Base-by-base conservation (phyloP, 2,113 vertebrate genomes). In the Calcarius ornatus region DNA sequence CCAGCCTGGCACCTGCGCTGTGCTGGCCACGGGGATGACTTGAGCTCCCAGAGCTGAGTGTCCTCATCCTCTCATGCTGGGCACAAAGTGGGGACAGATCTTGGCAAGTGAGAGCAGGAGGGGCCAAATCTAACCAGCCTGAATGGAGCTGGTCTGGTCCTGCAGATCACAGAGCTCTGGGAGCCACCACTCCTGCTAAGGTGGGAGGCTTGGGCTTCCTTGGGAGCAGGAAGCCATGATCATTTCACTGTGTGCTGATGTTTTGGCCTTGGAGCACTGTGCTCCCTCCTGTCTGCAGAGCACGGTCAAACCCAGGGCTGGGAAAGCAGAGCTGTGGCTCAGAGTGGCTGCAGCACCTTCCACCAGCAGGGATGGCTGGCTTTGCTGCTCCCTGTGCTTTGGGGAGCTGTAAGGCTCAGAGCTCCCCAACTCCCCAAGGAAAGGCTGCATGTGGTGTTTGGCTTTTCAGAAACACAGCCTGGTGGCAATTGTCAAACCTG, bases 31-130 rank as follows among this genome's bases (percentile, higher is more conserved):
- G 0, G 31, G 19, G 24, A 11, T 43, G 25, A 18, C 25, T 35
- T 2, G 31, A 65, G 48, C 7, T 35, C 38, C 33, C 48, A 43
- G 15, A 24, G 60, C 31, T 28, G 37, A 1, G 6, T 9, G 48
- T 53, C 60, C 38, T 53, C 0, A 0, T 30, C 38, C 25, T 30
- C 31, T 24, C 0, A 0, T 54, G 31, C 38, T 54, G 38, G 30
- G 31, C 31, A 42, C 37, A 35, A 42, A 63, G 30, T 21, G 30
- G 38, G 43, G 76, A 65, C 48, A 65, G 33, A 30, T 35, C 60
- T 35, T 30, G 12, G 38, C 24, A 35, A 18, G 38, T 14, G 38
- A 43, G 24, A 79, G 38, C 38, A 79, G 33, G 38, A 54, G 48
- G 38, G 60, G 31, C 38, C 48, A 54, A 35, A 43, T 35, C 24